Evolutionary conservation across 2,888 invertebrate species (phyloP), one percentile per base, ranked within the genome.

Genomic region (Pinctada fucata): DNA sequence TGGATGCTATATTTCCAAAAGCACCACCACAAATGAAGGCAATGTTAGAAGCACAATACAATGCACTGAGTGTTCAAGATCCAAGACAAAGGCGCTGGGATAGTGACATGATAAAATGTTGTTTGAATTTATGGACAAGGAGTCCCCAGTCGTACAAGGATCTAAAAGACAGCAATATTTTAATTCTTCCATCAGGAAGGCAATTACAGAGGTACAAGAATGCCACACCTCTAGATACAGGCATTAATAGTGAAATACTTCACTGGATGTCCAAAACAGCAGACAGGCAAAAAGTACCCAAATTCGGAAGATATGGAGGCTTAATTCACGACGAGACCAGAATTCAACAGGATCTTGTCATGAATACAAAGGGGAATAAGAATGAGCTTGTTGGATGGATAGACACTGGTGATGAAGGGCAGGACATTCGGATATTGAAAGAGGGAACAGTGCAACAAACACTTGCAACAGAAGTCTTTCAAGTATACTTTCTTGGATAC

Each of bases 401-500:
- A 31, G 76, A 79, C 48, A 76, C 72, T 10, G 79, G 76, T 10
- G 72, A 66, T 10, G 79, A 76, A 66, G 72, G 45, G 48, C 16
- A 67, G 2, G 8, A 16, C 47, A 10, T 75, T 10, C 3, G 76
- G 16, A 52, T 76, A 2, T 48, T 72, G 64, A 6, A 74, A 65
- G 16, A n/a, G 51, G 68, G 31, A 50, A 16, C 63, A 72, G n/a
- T 72, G 6, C 31, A 72, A 67, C 31, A 67, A 52, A 31, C 58
- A 16, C 16, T 67, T 6, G 68, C 77, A n/a, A 65, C 31, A 58
- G 51, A 67, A 52, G 76, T 79, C 4, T 63, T 79, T 10, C 79
- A 79, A 47, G 66, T 71, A 3, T 67, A 72, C 2, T 79, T 76
- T 79, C 47, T 79, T 47, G 79, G 79, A 45, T 76, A 72, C 73